phyloP scores from a whole-genome alignment of 2,797 vertebrate genomes.

The Naso thynnoides region DNA sequence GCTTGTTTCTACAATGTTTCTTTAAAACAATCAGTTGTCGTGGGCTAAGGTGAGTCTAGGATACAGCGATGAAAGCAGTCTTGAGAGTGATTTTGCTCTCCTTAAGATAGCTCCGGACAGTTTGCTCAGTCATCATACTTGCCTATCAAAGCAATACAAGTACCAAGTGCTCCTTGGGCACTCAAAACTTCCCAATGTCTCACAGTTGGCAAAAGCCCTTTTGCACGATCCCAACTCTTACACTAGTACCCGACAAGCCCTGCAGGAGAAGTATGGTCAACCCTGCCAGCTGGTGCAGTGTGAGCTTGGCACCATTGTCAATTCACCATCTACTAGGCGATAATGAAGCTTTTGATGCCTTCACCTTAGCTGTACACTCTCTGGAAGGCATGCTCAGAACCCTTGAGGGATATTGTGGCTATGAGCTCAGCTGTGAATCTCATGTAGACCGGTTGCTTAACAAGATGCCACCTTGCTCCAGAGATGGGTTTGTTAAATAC shows the following conservation, averaged over 20 bases:
- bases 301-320: slow-evolving; percentile 24
- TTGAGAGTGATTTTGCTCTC: slow-evolving; percentile 14
- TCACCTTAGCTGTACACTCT: slow-evolving; percentile 38
- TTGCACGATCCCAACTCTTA: slow-evolving; percentile 40
- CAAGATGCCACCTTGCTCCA: slow-evolving; percentile 41
- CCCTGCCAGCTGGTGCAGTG: slow-evolving; percentile 16
- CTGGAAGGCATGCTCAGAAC: slow-evolving; percentile 44
- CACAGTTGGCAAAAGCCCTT: slow-evolving; percentile 36
- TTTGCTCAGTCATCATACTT: slow-evolving; percentile 4
- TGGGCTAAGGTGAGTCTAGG: no score
- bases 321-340: slow-evolving; percentile 25
- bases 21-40: no score
- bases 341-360: slow-evolving; percentile 40
- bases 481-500: slow-evolving; percentile 44
- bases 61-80: slow-evolving; percentile 12
- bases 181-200: slow-evolving; percentile 8
- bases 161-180: slow-evolving; percentile 35
- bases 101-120: slow-evolving; percentile 15
- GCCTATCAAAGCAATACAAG: slow-evolving; percentile 33
- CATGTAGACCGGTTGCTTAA: slow-evolving; percentile 50
- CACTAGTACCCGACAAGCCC: slow-evolving; percentile 21
- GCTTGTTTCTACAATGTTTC: no score
- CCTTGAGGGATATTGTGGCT: slow-evolving; percentile 37
- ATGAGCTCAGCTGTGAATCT: slow-evolving; percentile 41
- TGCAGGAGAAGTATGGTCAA: slow-evolving; percentile 35